Percentiles rank a stretch among this genome's conserved stretches.
These are phyloP conservation scores for Leptestheria dahalacensis DNA, from an alignment of 1,140 invertebrate genomes.

Conservation along the genomic window DNA sequence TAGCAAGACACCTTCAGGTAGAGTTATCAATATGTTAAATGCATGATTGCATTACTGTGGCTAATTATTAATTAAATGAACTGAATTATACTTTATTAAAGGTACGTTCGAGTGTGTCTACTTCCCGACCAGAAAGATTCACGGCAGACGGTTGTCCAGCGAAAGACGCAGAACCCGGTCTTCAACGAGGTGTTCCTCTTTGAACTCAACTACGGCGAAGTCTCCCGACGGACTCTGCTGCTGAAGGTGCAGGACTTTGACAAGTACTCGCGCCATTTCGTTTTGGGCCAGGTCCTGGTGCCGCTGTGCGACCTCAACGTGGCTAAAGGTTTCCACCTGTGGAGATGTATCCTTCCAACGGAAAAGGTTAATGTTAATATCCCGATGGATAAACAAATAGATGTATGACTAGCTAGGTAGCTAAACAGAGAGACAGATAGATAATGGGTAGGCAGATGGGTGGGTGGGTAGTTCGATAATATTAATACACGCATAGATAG, in stretches of 20 bases:
- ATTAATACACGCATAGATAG: too few relatives aligned
- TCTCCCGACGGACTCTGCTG: slow-evolving; percentile 28
- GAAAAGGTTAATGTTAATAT: slow-evolving; percentile 26
- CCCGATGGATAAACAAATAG: too few relatives aligned
- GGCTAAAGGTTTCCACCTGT: slow-evolving; percentile 33
- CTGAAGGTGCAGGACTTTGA: slow-evolving; percentile 36
- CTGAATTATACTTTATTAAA: not conserved
- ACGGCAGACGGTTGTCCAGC: slow-evolving; percentile 32
- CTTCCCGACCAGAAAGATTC: slow-evolving; percentile 34
- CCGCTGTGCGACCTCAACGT: slow-evolving; percentile 32
- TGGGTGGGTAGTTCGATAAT: too few relatives aligned
- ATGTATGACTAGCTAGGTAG: too few relatives aligned
- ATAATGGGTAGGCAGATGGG: too few relatives aligned
- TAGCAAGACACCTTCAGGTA: not conserved
- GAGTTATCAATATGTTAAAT: not conserved
- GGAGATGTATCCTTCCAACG: slow-evolving; percentile 31
- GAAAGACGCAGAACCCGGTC: slow-evolving; percentile 34
- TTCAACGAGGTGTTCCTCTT: slow-evolving; percentile 37
- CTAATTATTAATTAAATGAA: not conserved
- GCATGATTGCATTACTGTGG: not conserved
- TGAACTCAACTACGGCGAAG: slow-evolving; percentile 30
- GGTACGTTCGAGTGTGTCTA: slow-evolving; percentile 31
- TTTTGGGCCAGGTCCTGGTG: slow-evolving; percentile 33
- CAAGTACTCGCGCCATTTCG: slow-evolving; percentile 32
- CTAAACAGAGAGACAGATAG: too few relatives aligned